phyloP scores from a whole-genome alignment of 2,113 vertebrate species.

The Cepphus grylle region DNA sequence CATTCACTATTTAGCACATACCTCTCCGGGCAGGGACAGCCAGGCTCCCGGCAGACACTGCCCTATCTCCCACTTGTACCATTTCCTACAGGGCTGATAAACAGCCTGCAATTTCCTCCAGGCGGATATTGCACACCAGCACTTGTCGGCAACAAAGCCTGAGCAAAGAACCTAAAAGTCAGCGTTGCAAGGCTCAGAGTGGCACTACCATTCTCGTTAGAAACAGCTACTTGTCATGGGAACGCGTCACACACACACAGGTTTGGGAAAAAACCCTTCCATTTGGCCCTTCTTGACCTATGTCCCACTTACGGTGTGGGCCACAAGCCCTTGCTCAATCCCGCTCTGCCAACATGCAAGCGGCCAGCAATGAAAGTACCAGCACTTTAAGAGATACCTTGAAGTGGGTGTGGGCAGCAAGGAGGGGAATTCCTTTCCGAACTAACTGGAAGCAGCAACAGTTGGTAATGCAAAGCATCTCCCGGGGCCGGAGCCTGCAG shows the following conservation, averaged over 20 bases:
- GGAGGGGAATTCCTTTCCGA: background rate
- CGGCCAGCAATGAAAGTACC: rapidly evolving
- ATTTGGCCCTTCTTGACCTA: background rate
- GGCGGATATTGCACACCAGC: background rate
- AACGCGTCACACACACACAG: background rate
- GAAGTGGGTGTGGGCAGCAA: background rate
- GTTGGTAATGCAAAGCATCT: constrained; percentile 11
- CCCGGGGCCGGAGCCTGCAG: background rate
- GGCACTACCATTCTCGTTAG: background rate
- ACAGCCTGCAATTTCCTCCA: background rate
- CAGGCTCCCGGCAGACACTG: rapidly evolving
- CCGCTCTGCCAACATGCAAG: background rate
- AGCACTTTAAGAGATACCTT: background rate
- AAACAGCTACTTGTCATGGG: rapidly evolving
- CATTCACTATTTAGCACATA: rapidly evolving
- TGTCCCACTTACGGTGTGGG: background rate
- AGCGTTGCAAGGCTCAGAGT: rapidly evolving
- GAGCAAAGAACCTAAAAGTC: background rate
- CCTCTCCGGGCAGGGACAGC: background rate
- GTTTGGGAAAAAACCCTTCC: background rate
- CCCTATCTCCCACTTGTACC: background rate
- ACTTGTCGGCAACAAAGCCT: background rate
- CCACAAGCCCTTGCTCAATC: background rate
- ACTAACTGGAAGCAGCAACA: background rate
- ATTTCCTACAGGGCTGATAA: rapidly evolving